Evolutionary conservation across 1,140 invertebrate genomes (phyloP).

Genomic region (Sitobion miscanthi): DNA sequence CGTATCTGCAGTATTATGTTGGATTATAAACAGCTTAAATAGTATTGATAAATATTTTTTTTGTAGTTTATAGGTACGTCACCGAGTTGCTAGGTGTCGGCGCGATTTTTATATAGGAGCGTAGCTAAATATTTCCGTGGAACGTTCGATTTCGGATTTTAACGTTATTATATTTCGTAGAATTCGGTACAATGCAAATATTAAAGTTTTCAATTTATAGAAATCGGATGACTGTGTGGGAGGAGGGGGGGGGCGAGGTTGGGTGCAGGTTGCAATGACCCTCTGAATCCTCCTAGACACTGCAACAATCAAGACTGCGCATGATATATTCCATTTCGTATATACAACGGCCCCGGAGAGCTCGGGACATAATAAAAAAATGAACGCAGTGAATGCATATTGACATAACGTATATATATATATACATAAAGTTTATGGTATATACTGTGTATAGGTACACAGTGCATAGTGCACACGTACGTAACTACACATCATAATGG

Average conservation of each 20-base stretch:
- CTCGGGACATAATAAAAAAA: background rate
- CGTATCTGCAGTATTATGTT: background rate
- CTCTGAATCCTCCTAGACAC: background rate
- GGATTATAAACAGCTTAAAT: background rate
- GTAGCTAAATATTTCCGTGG: background rate
- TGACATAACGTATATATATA: background rate
- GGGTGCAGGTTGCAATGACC: background rate
- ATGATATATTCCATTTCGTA: background rate
- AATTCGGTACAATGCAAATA: background rate
- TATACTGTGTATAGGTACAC: background rate
- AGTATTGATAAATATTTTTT: background rate
- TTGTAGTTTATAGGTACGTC: background rate
- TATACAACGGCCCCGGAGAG: background rate
- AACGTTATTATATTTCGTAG: background rate
- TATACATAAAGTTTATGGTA: background rate
- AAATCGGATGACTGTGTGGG: no score
- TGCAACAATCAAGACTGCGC: background rate
- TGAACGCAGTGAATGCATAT: slow-evolving; percentile 2
- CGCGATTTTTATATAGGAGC: background rate
- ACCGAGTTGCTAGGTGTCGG: background rate
- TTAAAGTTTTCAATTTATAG: background rate
- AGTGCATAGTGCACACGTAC: background rate
- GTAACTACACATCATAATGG: background rate
- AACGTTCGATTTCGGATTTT: background rate
- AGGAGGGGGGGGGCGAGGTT: no score